These are phyloP conservation scores for Lasioglossum oenotherae DNA, from an alignment of 2,888 invertebrate species.

Conservation along the genomic window DNA sequence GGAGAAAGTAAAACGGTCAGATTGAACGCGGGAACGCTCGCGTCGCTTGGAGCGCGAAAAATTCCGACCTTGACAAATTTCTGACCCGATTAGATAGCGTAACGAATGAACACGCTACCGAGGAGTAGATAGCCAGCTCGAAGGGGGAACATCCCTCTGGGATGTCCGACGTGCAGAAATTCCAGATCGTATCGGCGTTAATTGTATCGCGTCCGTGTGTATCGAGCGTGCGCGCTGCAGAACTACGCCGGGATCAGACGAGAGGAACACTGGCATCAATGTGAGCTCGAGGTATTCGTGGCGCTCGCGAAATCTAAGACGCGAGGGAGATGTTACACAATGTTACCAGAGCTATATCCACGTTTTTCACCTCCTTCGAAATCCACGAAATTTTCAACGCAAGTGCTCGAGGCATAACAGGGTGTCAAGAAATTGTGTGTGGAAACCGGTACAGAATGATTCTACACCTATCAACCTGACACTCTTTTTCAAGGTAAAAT, in stretches of 20 bases:
- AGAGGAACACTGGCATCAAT: not conserved
- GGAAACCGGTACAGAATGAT: too few relatives aligned
- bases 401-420: too few relatives aligned
- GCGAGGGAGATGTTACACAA: not conserved
- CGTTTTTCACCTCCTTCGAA: not conserved
- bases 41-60: conserved; percentile 35
- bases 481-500: too few relatives aligned
- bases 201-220: conserved; percentile 27
- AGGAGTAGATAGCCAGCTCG: conserved; percentile 17
- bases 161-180: not conserved
- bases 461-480: too few relatives aligned
- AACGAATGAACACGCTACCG: conserved; percentile 41
- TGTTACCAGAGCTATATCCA: not conserved
- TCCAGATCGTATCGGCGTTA: conserved; percentile 36
- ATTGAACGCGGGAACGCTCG: conserved; percentile 36
- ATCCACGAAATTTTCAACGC: too few relatives aligned
- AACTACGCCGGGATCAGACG: not conserved
- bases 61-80: conserved; percentile 43
- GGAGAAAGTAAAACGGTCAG: conserved; percentile 37
- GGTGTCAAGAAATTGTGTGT: too few relatives aligned
- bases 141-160: conserved; percentile 20
- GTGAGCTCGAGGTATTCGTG: conserved; percentile 17
- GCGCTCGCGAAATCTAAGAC: conserved; percentile 42
- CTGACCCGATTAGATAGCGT: conserved; percentile 47
- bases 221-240: not conserved